Conservation (phyloP, 2,888 invertebrate species). For the Aleiodes alternator region DNA sequence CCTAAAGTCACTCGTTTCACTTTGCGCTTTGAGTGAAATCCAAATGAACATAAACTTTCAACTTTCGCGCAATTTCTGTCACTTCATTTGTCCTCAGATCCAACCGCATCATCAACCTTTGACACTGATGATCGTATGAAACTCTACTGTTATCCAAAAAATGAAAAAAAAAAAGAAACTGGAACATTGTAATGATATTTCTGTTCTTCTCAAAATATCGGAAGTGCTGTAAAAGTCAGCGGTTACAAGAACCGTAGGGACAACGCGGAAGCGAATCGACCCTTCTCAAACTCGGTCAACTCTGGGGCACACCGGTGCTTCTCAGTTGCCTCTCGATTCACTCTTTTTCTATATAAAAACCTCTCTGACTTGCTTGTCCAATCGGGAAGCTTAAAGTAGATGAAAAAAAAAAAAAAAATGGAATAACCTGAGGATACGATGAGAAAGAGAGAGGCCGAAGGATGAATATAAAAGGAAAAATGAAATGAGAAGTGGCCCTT, state of each 20-base stretch:
- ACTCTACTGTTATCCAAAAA: background rate
- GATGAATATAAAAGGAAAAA: conserved; percentile 53
- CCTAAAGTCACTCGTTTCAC: too few relatives aligned
- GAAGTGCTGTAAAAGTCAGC: conserved; percentile 29
- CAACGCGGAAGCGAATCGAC: conserved; percentile 52
- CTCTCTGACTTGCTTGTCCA: conserved; percentile 50
- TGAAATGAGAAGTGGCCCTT: conserved; percentile 57
- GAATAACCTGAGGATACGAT: conserved; percentile 25
- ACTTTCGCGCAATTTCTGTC: too few relatives aligned
- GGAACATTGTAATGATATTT: conserved; percentile 7
- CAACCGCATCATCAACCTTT: conserved; percentile 4
- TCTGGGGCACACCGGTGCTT: conserved; percentile 41
- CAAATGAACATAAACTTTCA: too few relatives aligned
- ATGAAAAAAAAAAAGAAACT: background rate
- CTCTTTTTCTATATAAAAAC: conserved; percentile 18
- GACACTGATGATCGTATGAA: conserved; percentile 18
- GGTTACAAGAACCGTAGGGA: background rate
- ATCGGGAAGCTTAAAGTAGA: conserved; percentile 42
- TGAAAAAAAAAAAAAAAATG: conserved; percentile 21
- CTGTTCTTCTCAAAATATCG: conserved; percentile 15
- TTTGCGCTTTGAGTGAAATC: too few relatives aligned
- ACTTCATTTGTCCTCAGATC: background rate
- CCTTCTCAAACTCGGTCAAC: conserved; percentile 62
- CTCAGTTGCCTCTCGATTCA: conserved; percentile 17
- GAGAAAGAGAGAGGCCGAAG: conserved; percentile 43